A percentile compares a stretch with the other conserved stretches of the same genome.
Evolutionary conservation across 2,888 invertebrate species (phyloP).

Genomic region (Caenorhabditis auriculariae): DNA sequence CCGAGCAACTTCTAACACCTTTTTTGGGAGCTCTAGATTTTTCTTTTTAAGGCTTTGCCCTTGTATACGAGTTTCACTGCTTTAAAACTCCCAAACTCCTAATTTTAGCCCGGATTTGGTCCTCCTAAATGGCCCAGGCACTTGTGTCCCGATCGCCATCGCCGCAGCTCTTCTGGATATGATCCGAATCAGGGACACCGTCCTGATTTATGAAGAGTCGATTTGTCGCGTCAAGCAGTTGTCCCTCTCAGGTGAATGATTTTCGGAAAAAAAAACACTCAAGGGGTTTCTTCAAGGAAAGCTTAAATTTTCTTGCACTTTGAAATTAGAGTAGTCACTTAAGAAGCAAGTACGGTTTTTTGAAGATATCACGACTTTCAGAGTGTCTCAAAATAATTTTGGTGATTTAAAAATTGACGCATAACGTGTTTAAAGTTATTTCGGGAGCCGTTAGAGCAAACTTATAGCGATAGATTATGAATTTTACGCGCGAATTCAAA

Average conservation of each 20-base stretch:
- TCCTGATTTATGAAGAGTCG: conserved; percentile 88
- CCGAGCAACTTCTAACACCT: too few relatives aligned
- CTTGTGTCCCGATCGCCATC: conserved; percentile 86
- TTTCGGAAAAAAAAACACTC: neutral
- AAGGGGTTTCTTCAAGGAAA: neutral
- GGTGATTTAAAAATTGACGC: too few relatives aligned
- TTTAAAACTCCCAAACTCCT: conserved; percentile 1
- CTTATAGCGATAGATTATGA: too few relatives aligned
- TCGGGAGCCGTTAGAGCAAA: too few relatives aligned
- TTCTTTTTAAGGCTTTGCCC: too few relatives aligned
- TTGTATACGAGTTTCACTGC: neutral
- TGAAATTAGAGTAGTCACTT: too few relatives aligned
- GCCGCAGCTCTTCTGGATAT: conserved; percentile 73
- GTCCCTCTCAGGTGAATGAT: conserved; percentile 79
- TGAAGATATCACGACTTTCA: too few relatives aligned
- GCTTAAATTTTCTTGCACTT: neutral
- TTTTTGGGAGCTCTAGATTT: too few relatives aligned
- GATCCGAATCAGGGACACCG: conserved; percentile 65
- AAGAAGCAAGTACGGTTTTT: too few relatives aligned
- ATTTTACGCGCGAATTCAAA: too few relatives aligned
- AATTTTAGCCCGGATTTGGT: conserved; percentile 74
- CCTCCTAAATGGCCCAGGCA: conserved; percentile 93
- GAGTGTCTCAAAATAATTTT: too few relatives aligned
- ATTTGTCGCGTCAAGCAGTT: conserved; percentile 86
- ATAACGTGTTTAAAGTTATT: too few relatives aligned